phyloP scores from a whole-genome alignment of 2,888 invertebrate species.

The Tinea semifulvella region DNA sequence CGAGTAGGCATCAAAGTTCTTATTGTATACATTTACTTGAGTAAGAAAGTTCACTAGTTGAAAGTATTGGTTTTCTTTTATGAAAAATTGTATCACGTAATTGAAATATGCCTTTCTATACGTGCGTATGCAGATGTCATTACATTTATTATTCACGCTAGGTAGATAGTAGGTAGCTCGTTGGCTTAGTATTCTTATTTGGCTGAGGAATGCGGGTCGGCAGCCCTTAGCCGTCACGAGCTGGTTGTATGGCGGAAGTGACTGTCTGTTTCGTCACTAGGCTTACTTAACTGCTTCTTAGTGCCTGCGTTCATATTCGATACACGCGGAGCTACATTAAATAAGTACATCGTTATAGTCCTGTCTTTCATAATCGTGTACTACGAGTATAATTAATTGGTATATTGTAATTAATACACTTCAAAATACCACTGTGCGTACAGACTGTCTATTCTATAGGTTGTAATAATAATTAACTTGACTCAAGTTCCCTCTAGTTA shows the following conservation, averaged over 20 bases:
- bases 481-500: no score
- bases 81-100: conserved; percentile 6
- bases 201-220: conserved; percentile 48
- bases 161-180: neutral
- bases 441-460: no score
- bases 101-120: neutral
- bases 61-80: no score
- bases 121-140: conserved; percentile 2
- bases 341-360: conserved; percentile 2
- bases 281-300: conserved; percentile 30
- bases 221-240: conserved; percentile 25
- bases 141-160: conserved; percentile 41
- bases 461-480: no score
- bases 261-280: conserved; percentile 17
- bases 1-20: neutral
- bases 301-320: conserved; percentile 44
- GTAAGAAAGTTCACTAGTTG: no score
- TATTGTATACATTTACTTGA: neutral
- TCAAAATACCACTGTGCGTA: no score
- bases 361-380: conserved; percentile 5
- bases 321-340: conserved; percentile 20
- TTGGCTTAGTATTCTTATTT: conserved; percentile 35
- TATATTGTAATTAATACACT: no score
- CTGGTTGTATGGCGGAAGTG: conserved; percentile 34
- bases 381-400: no score